Evolutionary conservation across 53 echinoderm and acorn worm genomes (phyloP), one percentile per base, ranked within the genome.

Genomic region (Henricia sp.): DNA sequence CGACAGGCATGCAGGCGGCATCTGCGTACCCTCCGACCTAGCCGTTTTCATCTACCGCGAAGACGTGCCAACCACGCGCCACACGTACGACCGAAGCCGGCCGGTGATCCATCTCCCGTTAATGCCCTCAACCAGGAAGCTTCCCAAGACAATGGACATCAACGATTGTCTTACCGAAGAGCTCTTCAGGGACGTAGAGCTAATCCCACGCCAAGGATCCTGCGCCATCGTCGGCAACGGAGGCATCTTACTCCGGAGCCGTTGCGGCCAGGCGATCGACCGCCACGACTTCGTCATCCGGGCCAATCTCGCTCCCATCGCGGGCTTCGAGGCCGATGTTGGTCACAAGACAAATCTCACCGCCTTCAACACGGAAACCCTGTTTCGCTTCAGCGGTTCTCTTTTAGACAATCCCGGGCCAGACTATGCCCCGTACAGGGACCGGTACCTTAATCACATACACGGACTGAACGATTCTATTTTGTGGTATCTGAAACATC

Each of bases 161-260:
- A 72, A 82, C 46, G 82, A 82, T 50, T 91, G 91, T 77, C 55
- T 38, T 19, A 13, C 59, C 41, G 75, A 67, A 44, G 60, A 75
- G 41, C 84, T 87, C 84, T 91, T 88, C 75, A 77, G 68, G 5
- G 66, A 74, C 19, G 41, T 87, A 19, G 74, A 74, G 27, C 51
- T 71, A 23, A 74, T 87, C 36, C 33, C 73, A 8, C 83, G 67
- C 55, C 84, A 83, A 60, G 73, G 58, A 27, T 75, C 68, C 50
- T 91, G 91, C 68, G 91, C 87, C 16, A 50, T 91, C 19, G 76
- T 91, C 37, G 91, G 87, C 11, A 91, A 85, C 64, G 86, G 91
- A 26, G 91, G 91, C 21, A 84, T 91, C 41, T 84, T 91, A 9
- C n/a, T 0, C 24, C 75, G 70, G 29, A 82, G 87, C 59, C 38